phyloP scores from a whole-genome alignment of 2,113 vertebrate species.

The Lethenteron camtschaticum region DNA sequence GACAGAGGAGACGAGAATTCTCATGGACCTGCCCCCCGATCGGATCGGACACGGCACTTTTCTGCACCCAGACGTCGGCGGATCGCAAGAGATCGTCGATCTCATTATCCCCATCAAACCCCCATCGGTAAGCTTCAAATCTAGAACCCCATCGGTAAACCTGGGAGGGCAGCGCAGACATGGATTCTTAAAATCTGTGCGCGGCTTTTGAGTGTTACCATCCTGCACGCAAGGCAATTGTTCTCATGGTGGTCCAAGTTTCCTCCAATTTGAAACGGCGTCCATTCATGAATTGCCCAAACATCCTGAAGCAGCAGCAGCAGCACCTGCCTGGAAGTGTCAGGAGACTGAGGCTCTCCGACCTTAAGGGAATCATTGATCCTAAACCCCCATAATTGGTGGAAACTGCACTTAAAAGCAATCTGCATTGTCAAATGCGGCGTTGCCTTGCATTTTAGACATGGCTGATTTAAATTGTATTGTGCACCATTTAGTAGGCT shows the following conservation, averaged over 20 bases:
- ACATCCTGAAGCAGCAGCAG: too few relatives aligned
- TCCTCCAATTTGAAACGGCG: not conserved
- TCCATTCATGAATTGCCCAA: not conserved
- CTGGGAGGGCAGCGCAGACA: not conserved
- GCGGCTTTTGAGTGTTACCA: too few relatives aligned
- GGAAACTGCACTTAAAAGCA: too few relatives aligned
- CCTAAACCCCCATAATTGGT: too few relatives aligned
- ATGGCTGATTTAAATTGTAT: too few relatives aligned
- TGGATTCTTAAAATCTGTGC: not conserved
- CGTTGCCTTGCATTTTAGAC: too few relatives aligned
- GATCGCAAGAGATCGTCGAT: conserved; percentile 40
- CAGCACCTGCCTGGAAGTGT: too few relatives aligned
- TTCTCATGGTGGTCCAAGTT: not conserved
- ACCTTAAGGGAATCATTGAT: too few relatives aligned
- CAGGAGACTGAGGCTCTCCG: too few relatives aligned
- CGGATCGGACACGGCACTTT: conserved; percentile 90
- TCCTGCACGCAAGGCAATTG: not conserved
- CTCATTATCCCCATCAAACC: conserved; percentile 38
- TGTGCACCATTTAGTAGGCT: too few relatives aligned
- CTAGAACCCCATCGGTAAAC: conserved; percentile 23
- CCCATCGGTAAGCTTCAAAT: conserved; percentile 22
- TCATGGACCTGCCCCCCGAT: conserved; percentile 44
- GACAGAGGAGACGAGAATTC: conserved; percentile 45
- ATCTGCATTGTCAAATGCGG: too few relatives aligned
- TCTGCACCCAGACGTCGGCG: conserved; percentile 30